These are phyloP conservation scores for Scaptomyza tumidula DNA, from an alignment of 2,888 invertebrate genomes.

Conservation along the genomic window DNA sequence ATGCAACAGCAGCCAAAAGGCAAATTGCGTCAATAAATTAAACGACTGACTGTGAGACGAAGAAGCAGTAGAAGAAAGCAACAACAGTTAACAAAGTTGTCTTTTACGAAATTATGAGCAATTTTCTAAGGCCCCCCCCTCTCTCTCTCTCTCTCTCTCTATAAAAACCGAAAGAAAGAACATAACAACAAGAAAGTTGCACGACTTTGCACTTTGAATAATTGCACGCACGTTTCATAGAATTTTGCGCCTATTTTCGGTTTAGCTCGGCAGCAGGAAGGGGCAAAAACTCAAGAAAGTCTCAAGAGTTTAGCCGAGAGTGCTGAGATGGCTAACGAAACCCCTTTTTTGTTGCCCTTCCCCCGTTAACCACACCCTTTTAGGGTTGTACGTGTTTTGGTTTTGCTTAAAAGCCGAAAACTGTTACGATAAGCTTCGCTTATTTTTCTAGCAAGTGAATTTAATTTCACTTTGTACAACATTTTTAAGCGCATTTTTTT, in stretches of 20 bases:
- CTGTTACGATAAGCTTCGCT: slow-evolving; percentile 57
- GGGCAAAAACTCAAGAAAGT: background rate
- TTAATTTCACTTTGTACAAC: slow-evolving; percentile 44
- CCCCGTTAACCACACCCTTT: background rate
- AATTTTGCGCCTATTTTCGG: slow-evolving; percentile 49
- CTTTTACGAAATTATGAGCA: slow-evolving; percentile 61
- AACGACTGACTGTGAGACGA: slow-evolving; percentile 36
- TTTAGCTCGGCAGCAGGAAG: slow-evolving; percentile 26
- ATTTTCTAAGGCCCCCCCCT: slow-evolving; percentile 28
- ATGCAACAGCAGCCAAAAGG: slow-evolving; percentile 60
- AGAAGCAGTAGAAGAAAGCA: slow-evolving; percentile 20
- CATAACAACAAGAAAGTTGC: slow-evolving; percentile 30
- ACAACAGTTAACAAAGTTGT: slow-evolving; percentile 64
- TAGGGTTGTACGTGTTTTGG: slow-evolving; percentile 65
- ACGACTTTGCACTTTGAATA: slow-evolving; percentile 72
- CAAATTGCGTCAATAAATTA: slow-evolving; percentile 76
- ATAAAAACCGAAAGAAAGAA: background rate
- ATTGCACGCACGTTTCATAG: slow-evolving; percentile 64
- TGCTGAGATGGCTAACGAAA: background rate
- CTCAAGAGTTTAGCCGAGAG: slow-evolving; percentile 4
- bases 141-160: no score
- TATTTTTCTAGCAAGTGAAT: slow-evolving; percentile 63
- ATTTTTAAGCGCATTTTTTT: slow-evolving; percentile 8
- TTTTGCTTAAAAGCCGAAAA: slow-evolving; percentile 50
- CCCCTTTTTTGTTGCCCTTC: background rate